A percentile compares a stretch with the other conserved stretches of the same genome.
phyloP scores from a whole-genome alignment of 2,888 invertebrate species.

The Acrobasis suavella region DNA sequence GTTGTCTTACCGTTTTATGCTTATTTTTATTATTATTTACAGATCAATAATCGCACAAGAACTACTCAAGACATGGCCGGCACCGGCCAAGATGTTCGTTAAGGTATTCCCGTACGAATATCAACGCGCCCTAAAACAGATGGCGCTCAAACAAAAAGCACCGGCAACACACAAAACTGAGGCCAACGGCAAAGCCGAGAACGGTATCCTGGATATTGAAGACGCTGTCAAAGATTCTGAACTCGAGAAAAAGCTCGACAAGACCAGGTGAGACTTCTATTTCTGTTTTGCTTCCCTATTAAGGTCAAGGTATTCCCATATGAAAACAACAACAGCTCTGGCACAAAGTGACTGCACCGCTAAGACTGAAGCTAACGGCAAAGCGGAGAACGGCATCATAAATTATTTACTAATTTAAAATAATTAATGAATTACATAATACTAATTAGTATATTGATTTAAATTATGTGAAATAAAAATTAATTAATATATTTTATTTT shows the following conservation, averaged over 20 bases:
- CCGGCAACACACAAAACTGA: conserved; percentile 46
- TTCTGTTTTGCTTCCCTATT: neutral
- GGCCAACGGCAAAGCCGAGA: conserved; percentile 59
- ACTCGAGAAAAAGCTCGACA: conserved; percentile 91
- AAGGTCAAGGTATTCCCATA: too few relatives aligned
- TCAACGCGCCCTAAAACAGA: conserved; percentile 91
- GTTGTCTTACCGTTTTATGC: too few relatives aligned
- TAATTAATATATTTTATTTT: too few relatives aligned
- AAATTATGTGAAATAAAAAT: too few relatives aligned
- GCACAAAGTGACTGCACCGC: too few relatives aligned
- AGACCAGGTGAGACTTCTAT: conserved; percentile 81
- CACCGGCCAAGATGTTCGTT: conserved; percentile 89
- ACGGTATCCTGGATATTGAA: conserved; percentile 90
- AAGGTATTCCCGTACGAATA: conserved; percentile 99
- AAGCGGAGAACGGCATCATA: too few relatives aligned
- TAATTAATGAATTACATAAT: too few relatives aligned
- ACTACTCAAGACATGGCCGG: conserved; percentile 91
- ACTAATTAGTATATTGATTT: too few relatives aligned
- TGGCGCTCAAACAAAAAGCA: conserved; percentile 54
- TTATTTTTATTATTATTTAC: conserved; percentile 7
- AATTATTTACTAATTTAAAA: too few relatives aligned
- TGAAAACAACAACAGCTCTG: too few relatives aligned
- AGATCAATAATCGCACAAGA: conserved; percentile 90
- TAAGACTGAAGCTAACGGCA: too few relatives aligned
- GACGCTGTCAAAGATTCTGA: conserved; percentile 91